These are phyloP conservation scores for Bombycilla garrulus DNA, from an alignment of 2,113 vertebrate genomes.

Conservation along the genomic window DNA sequence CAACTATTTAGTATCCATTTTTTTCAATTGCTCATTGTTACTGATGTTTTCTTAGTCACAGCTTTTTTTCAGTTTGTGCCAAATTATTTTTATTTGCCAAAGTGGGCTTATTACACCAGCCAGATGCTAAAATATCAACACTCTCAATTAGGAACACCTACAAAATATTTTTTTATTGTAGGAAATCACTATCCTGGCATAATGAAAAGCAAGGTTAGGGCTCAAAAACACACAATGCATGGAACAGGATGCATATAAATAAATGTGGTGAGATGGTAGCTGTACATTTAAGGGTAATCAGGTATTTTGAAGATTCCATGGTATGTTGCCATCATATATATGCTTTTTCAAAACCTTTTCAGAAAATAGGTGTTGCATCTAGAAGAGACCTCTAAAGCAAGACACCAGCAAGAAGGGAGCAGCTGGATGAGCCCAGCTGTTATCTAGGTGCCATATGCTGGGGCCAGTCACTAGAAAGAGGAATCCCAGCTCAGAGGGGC, in stretches of 20 bases:
- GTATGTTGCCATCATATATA: neutral
- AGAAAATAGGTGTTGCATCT: neutral
- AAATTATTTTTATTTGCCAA: neutral
- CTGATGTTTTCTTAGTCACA: neutral
- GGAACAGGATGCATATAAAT: neutral
- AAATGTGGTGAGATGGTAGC: neutral
- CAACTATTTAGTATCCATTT: neutral
- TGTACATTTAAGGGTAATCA: neutral
- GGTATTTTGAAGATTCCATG: neutral
- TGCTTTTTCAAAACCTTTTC: neutral
- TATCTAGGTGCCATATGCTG: rapidly evolving
- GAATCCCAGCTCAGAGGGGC: neutral
- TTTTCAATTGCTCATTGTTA: neutral
- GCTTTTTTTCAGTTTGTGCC: neutral
- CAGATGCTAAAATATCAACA: neutral
- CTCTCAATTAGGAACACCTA: neutral
- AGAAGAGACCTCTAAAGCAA: neutral
- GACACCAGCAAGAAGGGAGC: neutral
- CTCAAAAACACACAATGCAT: neutral
- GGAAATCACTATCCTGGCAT: neutral
- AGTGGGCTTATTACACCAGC: neutral
- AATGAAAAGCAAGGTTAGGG: neutral
- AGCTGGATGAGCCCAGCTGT: neutral
- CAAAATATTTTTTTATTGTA: neutral
- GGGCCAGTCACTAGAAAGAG: neutral